Conservation (phyloP, 2,888 invertebrate genomes). For the Serrognathus titanus region DNA sequence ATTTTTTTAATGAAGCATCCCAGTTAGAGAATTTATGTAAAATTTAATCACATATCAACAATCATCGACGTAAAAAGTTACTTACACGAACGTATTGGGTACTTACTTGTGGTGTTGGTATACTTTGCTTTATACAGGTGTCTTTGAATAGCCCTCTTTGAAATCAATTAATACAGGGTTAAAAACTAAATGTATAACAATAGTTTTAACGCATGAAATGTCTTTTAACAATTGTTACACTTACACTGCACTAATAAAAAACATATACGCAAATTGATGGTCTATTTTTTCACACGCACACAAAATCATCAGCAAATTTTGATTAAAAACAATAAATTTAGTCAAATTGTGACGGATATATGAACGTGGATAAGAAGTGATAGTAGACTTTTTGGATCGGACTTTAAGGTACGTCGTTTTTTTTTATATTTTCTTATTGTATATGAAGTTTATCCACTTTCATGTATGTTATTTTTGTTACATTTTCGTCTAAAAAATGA, state of each 20-base stretch:
- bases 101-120: too few relatives aligned
- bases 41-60: too few relatives aligned
- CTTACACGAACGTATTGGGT: too few relatives aligned
- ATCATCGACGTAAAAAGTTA: too few relatives aligned
- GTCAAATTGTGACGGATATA: background rate
- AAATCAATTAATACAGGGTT: background rate
- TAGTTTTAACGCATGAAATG: background rate
- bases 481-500: background rate
- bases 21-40: too few relatives aligned
- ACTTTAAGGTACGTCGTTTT: slow-evolving; percentile 7
- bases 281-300: background rate
- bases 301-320: too few relatives aligned
- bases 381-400: background rate
- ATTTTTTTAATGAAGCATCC: too few relatives aligned
- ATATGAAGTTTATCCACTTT: slow-evolving; percentile 34
- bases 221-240: background rate
- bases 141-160: background rate
- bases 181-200: background rate
- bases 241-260: background rate
- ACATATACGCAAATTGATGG: background rate
- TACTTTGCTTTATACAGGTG: background rate
- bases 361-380: slow-evolving; percentile 10
- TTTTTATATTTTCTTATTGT: slow-evolving; percentile 2
- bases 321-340: background rate
- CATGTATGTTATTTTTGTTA: slow-evolving; percentile 34